phyloP scores from a whole-genome alignment of 2,113 vertebrate genomes.

The Solenodon paradoxus region DNA sequence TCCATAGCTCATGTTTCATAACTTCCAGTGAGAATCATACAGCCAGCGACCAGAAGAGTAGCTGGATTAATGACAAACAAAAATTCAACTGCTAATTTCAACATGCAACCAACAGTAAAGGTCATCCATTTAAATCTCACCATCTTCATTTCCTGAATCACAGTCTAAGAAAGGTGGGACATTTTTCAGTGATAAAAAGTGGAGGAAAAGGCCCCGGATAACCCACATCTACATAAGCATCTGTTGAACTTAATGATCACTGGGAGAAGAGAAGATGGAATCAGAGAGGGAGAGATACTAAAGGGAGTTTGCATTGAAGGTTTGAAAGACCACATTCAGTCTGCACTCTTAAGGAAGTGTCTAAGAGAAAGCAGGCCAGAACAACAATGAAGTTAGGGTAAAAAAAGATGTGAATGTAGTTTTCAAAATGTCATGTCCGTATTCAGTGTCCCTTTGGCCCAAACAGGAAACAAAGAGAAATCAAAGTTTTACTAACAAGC shows the following conservation, averaged over 20 bases:
- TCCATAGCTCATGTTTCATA: constrained; percentile 16
- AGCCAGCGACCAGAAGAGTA: constrained; percentile 28
- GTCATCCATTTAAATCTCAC: background rate
- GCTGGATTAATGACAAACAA: constrained; percentile 23
- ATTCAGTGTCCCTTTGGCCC: constrained; percentile 43
- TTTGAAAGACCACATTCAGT: constrained; percentile 25
- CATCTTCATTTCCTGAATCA: background rate
- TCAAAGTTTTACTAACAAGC: constrained; percentile 32
- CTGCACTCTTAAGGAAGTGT: background rate
- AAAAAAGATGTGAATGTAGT: constrained; percentile 41
- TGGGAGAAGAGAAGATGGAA: constrained; percentile 3
- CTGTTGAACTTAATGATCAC: background rate
- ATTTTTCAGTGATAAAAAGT: background rate
- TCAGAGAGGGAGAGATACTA: background rate
- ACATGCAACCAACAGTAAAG: background rate
- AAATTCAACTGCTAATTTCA: constrained; percentile 29
- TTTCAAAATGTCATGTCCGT: constrained; percentile 50
- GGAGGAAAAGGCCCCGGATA: background rate
- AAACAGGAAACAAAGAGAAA: constrained; percentile 54
- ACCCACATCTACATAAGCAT: constrained; percentile 24
- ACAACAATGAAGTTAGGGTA: constrained; percentile 10
- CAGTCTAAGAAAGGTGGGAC: background rate
- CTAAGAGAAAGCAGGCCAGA: constrained; percentile 39
- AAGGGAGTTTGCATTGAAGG: background rate
- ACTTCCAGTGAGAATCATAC: background rate